Evolutionary conservation across 2,113 vertebrate species (phyloP).

Genomic region (Urocynchramus pylzowi): DNA sequence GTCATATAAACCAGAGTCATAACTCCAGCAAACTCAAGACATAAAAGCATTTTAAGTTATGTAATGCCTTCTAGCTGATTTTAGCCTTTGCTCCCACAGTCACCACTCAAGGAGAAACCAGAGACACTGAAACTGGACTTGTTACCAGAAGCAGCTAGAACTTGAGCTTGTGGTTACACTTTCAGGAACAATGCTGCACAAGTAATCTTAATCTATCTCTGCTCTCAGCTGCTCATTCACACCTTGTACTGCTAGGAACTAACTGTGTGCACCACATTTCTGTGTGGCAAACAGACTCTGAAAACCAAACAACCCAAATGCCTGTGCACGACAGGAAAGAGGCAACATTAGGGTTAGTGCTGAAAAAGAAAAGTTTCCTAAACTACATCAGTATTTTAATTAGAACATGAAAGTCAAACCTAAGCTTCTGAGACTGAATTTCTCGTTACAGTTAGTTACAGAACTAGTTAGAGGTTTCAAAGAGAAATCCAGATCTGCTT

Average conservation of each 20-base stretch:
- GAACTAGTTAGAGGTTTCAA: not conserved
- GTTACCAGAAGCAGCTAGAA: not conserved
- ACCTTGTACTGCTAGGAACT: not conserved
- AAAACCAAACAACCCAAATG: not conserved
- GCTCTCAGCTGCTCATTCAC: not conserved
- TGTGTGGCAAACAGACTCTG: not conserved
- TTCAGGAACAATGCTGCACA: not conserved
- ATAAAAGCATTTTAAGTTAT: not conserved
- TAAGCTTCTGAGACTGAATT: not conserved
- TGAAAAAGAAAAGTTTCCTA: not conserved
- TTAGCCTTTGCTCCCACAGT: not conserved
- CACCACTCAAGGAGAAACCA: not conserved
- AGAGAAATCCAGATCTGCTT: not conserved
- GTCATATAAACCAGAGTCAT: not conserved
- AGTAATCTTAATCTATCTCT: not conserved
- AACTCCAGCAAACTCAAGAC: not conserved
- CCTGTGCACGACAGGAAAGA: not conserved
- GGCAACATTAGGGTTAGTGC: not conserved
- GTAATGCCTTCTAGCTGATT: not conserved
- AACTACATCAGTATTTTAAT: not conserved
- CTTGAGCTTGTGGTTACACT: not conserved
- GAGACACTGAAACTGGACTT: not conserved
- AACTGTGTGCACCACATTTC: fast-evolving
- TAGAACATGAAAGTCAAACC: not conserved
- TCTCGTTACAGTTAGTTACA: not conserved